A percentile compares a stretch with the other conserved stretches of the same genome.
Evolutionary conservation across 2,797 vertebrate species (phyloP).

Genomic region (Neomorphus geoffroyi): DNA sequence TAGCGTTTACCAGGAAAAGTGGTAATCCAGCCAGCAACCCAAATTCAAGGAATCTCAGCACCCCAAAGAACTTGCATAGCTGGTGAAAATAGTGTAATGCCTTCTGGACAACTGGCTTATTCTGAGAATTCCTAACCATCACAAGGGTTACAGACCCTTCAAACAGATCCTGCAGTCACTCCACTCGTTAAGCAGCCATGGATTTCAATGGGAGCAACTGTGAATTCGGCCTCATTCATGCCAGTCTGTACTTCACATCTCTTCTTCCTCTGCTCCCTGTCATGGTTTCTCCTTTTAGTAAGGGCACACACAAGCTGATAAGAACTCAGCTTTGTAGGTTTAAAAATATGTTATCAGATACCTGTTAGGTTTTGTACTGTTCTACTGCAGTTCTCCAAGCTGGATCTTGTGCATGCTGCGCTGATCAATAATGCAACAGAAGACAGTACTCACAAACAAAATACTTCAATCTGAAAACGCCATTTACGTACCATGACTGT

Average conservation of each 20-base stretch:
- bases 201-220: not conserved
- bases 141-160: not conserved
- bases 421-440: not conserved
- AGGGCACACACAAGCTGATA: not conserved
- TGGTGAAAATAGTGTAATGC: not conserved
- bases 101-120: not conserved
- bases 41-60: not conserved
- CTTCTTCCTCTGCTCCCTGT: not conserved
- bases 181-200: not conserved
- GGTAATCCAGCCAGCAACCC: not conserved
- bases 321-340: not conserved
- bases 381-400: not conserved
- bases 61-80: not conserved
- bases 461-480: not conserved
- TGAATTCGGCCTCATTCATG: not conserved
- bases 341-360: not conserved
- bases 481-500: constrained; percentile 65
- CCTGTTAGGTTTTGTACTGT: not conserved
- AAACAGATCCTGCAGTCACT: not conserved
- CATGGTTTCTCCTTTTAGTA: not conserved
- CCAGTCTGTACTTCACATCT: not conserved
- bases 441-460: not conserved
- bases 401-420: not conserved
- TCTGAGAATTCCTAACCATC: not conserved
- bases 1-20: not conserved